Base-by-base conservation (phyloP, 2,797 vertebrate species). In the Eulemur mongoz region DNA sequence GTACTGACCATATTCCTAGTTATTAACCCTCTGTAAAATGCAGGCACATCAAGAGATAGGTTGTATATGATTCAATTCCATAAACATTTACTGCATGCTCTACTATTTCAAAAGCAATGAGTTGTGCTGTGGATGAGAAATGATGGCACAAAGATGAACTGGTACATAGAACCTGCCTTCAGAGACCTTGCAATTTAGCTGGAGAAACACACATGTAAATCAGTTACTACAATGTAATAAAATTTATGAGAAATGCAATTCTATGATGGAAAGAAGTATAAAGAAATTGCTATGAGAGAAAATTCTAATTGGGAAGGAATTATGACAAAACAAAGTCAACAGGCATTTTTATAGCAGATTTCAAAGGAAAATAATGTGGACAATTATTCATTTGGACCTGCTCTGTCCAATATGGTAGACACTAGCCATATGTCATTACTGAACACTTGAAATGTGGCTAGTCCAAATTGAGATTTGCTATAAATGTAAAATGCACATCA, bases 121-220 rank as follows among this genome's bases (percentile, higher is more conserved):
- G 38, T 89, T 65, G 13, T 76, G 7, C 43, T 90, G 8, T 35
- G 32, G 25, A 83, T 70, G 32, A 14, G n/a, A 40, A 87, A 90
- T 92, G 70, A 89, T 25, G 72, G 4, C n/a, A 83, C 17, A 81
- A 95, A 88, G 17, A 86, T 90, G 70, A 94, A 94, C 35, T n/a
- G 15, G 15, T 54, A 82, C 50, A 61, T 6, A 91, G 70, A 92
- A 92, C 4, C 32, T 43, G n/a, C 23, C 15, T 54, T 85, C 45
- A 91, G 30, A 81, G 48, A 90, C 14, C 75, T 48, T 50, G 20
- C 22, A 45, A 73, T 76, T 88, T 70, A 84, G 25, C 63, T 57
- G 17, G 35, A 92, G 22, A 95, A 92, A 94, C 18, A 91, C 15
- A 72, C 14, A 79, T n/a, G 43, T 43, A 83, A 92, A 79, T 75